Percentiles rank a stretch among this genome's conserved stretches.
Conservation (phyloP, 64 coral and sea anemone species). For the Orbicella faveolata region DNA sequence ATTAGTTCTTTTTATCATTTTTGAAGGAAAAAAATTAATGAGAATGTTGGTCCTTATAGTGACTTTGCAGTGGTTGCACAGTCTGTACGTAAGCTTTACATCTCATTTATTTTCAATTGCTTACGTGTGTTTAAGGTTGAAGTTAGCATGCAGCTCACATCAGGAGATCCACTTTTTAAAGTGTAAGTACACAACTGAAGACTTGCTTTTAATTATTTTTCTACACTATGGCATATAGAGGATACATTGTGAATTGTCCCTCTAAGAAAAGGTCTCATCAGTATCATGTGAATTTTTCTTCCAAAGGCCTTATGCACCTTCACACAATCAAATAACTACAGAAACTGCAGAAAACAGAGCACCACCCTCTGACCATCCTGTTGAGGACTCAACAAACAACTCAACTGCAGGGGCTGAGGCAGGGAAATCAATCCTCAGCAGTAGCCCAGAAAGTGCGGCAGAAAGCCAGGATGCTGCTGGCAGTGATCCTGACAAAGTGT, state of each 20-base stretch:
- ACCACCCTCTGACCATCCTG: slow-evolving; percentile 52
- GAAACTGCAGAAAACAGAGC: slow-evolving; percentile 92
- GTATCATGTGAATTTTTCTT: not conserved
- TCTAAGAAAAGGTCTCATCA: not conserved
- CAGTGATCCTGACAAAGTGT: slow-evolving; percentile 51
- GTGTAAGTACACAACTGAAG: slow-evolving; percentile 70
- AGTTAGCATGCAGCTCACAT: slow-evolving; percentile 84
- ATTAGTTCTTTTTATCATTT: no score
- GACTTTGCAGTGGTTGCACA: no score
- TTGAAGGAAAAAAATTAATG: no score
- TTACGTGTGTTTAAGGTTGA: slow-evolving; percentile 45
- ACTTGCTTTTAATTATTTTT: not conserved
- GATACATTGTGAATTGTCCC: no score
- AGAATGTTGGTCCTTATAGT: no score
- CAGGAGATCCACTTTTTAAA: slow-evolving; percentile 97
- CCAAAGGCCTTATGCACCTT: slow-evolving; percentile 61
- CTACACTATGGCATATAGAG: not conserved
- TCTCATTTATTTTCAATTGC: no score
- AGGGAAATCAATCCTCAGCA: slow-evolving; percentile 32
- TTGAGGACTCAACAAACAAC: slow-evolving; percentile 12
- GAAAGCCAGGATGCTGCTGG: slow-evolving; percentile 59
- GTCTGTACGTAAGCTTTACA: no score
- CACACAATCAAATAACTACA: slow-evolving; percentile 39
- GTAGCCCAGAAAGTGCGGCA: slow-evolving; percentile 29
- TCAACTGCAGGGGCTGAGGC: slow-evolving; percentile 15